These are phyloP conservation scores for Galemys pyrenaicus DNA, from an alignment of 2,113 vertebrate genomes.

Conservation along the genomic window DNA sequence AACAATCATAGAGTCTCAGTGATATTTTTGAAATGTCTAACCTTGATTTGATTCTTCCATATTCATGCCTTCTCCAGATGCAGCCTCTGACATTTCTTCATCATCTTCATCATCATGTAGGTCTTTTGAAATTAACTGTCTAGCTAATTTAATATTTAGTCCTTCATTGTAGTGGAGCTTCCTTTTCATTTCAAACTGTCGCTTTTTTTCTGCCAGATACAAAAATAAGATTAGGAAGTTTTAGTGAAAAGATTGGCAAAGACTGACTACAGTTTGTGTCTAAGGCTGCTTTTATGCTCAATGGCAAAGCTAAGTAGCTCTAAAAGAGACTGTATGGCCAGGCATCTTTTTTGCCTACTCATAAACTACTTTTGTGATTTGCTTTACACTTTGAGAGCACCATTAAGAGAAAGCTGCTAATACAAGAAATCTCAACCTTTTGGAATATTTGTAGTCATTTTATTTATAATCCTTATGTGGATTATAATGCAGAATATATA, in stretches of 20 bases:
- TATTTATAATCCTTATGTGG: not conserved
- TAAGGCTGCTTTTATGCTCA: slow-evolving; percentile 22
- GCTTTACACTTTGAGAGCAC: not conserved
- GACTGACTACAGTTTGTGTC: not conserved
- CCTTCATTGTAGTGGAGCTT: slow-evolving; percentile 99
- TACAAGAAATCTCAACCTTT: not conserved
- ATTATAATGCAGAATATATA: slow-evolving; percentile 19
- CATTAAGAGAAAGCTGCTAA: slow-evolving; percentile 10
- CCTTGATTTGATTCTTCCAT: slow-evolving; percentile 80
- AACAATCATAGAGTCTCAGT: not conserved
- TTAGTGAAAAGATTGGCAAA: not conserved
- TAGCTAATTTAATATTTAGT: slow-evolving; percentile 96
- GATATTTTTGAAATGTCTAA: slow-evolving; percentile 74
- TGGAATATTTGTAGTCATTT: slow-evolving; percentile 30
- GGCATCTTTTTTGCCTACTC: not conserved
- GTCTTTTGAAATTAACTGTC: slow-evolving; percentile 96
- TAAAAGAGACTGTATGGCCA: not conserved
- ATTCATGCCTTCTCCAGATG: slow-evolving; percentile 87
- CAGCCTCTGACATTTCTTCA: slow-evolving; percentile 91
- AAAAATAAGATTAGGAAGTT: not conserved
- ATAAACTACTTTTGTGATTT: slow-evolving; percentile 22
- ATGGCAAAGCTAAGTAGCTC: not conserved
- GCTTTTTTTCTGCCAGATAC: slow-evolving; percentile 90
- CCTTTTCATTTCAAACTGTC: slow-evolving; percentile 97
- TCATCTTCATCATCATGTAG: slow-evolving; percentile 89